Evolutionary conservation across 2,888 invertebrate species (phyloP), one percentile per base, ranked within the genome.

Genomic region (Macropis europaea): DNA sequence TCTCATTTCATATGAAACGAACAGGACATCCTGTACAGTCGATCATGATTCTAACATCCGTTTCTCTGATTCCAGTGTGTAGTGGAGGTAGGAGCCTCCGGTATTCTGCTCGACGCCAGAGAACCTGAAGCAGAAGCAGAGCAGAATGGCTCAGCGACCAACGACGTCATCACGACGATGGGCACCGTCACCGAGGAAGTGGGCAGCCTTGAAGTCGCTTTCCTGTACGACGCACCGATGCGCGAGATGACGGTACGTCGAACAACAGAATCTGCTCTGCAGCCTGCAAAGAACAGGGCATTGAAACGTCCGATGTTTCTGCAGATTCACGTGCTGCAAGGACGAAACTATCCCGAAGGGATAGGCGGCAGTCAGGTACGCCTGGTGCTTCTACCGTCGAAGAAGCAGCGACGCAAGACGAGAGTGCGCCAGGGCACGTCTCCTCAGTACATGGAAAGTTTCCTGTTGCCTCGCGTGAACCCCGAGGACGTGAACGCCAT

Each of bases 401-500:
- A 97, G 89, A 97, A 97, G 90, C 97, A 97, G 89, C 96, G 97
- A 86, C 96, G 96, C 90, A 98, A 98, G 91, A 97, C 97, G 22
- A 97, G 97, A 91, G 96, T 97, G 74, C 93, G 97, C 63, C 94
- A 95, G 62, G 97, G 97, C 0, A 96, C 97, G 86, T 96, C 95
- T 89, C 97, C 98, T 0, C 96, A 97, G 87, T 98, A 95, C 86
- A 96, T 97, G 94, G 98, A 98, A 89, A 95, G 96, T 84, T 97
- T 98, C 90, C 93, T 97, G 40, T 93, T 98, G 82, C 97, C 95
- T 89, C 95, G 97, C 86, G 96, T 98, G 34, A 97, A 96, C 91
- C 97, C 97, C 92, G 98, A 98, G 92, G 98, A 98, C 85, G 97
- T 98, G 2, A 96, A 96, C 89, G 96, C 96, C 15, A 95, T 98